Percentiles rank a stretch among this genome's conserved stretches.
phyloP scores from a whole-genome alignment of 2,888 invertebrate species.

The Zootermopsis nevadensis region DNA sequence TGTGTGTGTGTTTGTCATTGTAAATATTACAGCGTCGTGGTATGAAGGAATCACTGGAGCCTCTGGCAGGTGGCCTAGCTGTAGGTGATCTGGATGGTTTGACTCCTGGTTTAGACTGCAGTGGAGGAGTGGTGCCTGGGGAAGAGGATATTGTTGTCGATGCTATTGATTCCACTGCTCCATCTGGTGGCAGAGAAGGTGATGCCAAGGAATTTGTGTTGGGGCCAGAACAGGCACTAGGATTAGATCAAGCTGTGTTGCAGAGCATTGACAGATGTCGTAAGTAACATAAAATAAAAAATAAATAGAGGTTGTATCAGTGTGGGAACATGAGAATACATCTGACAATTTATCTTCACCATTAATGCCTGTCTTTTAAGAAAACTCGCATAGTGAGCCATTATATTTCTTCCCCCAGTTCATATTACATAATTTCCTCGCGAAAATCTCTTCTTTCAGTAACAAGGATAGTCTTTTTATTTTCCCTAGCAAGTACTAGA shows the following conservation, averaged over 20 bases:
- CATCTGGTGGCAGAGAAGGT: constrained; percentile 51
- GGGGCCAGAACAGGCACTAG: constrained; percentile 83
- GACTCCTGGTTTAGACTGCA: constrained; percentile 57
- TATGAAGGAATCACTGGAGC: constrained; percentile 71
- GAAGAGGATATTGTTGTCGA: constrained; percentile 83
- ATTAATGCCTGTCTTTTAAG: too few relatives aligned
- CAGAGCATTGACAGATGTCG: constrained; percentile 92
- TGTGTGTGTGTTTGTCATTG: neutral
- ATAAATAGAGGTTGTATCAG: neutral
- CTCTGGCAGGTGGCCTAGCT: constrained; percentile 55
- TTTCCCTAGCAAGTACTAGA: too few relatives aligned
- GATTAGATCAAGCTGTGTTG: constrained; percentile 90
- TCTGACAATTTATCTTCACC: neutral
- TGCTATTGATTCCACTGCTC: constrained; percentile 64
- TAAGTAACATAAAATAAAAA: constrained; percentile 60
- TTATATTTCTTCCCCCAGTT: too few relatives aligned
- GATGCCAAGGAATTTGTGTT: constrained; percentile 73
- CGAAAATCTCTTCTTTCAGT: too few relatives aligned
- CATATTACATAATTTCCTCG: too few relatives aligned
- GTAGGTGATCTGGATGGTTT: constrained; percentile 48
- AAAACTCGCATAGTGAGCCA: too few relatives aligned
- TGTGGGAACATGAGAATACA: neutral
- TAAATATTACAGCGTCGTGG: constrained; percentile 65
- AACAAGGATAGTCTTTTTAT: too few relatives aligned
- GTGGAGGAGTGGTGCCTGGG: constrained; percentile 64